These are phyloP conservation scores for Lepidurus couesii DNA, from an alignment of 1,140 invertebrate genomes.

Conservation along the genomic window DNA sequence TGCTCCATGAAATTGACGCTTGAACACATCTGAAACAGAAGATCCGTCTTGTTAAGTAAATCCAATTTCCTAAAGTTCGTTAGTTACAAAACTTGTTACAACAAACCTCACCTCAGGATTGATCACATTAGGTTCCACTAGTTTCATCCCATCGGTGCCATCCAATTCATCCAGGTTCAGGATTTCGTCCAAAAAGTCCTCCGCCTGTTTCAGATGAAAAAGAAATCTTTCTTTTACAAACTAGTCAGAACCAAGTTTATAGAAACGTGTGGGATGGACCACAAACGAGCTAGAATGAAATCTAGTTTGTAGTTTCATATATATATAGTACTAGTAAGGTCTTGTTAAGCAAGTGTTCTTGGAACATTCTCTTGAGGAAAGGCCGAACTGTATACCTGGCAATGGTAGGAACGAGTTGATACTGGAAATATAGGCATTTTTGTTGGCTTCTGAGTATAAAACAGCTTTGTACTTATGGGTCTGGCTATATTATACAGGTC, in stretches of 20 bases:
- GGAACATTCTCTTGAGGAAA: background rate
- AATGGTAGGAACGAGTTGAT: background rate
- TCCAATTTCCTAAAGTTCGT: background rate
- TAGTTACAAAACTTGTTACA: background rate
- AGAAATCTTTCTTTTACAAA: background rate
- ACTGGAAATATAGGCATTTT: background rate
- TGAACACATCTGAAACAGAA: background rate
- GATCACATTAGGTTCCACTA: conserved; percentile 35
- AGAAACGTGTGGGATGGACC: background rate
- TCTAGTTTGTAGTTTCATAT: background rate
- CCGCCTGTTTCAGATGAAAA: conserved; percentile 51
- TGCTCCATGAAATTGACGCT: background rate
- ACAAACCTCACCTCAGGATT: conserved; percentile 36
- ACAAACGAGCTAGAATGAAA: background rate
- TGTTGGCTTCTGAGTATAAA: background rate
- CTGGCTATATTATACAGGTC: background rate
- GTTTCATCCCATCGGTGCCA: conserved; percentile 49
- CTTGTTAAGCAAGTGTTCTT: background rate
- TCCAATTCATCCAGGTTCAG: conserved; percentile 60
- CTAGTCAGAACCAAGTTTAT: background rate
- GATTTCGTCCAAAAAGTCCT: conserved; percentile 71
- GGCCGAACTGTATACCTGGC: background rate
- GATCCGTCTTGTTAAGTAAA: background rate
- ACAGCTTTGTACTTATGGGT: background rate
- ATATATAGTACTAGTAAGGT: background rate